These are phyloP conservation scores for Chironomus tepperi DNA, from an alignment of 1,140 invertebrate genomes.

Conservation along the genomic window DNA sequence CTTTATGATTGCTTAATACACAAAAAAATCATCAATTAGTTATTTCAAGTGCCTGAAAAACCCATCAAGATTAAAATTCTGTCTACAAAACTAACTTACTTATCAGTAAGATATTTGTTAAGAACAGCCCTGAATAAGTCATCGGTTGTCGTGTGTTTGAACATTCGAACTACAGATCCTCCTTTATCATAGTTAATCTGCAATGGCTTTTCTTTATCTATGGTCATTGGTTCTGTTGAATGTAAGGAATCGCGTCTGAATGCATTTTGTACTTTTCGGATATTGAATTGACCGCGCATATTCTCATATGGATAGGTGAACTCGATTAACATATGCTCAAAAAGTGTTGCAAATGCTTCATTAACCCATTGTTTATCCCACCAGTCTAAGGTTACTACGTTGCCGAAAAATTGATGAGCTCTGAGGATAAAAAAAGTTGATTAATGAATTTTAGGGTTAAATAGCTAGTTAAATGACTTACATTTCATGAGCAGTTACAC, in stretches of 20 bases:
- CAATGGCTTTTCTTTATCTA: constrained; percentile 55
- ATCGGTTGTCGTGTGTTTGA: constrained; percentile 54
- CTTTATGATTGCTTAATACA: constrained; percentile 41
- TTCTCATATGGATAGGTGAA: constrained; percentile 53
- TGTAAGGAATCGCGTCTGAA: constrained; percentile 53
- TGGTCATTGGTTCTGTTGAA: constrained; percentile 63
- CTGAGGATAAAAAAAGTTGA: too few relatives aligned
- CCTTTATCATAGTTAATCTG: constrained; percentile 70
- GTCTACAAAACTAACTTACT: constrained; percentile 39
- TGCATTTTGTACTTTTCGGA: constrained; percentile 50
- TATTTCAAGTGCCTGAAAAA: too few relatives aligned
- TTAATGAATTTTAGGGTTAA: too few relatives aligned
- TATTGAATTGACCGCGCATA: constrained; percentile 69
- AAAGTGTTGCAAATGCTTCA: constrained; percentile 58
- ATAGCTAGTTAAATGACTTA: not conserved
- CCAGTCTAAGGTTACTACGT: constrained; percentile 52
- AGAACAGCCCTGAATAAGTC: constrained; percentile 53
- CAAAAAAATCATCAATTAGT: too few relatives aligned
- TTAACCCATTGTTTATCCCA: constrained; percentile 53
- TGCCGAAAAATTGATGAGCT: constrained; percentile 62
- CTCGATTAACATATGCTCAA: constrained; percentile 33
- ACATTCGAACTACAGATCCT: constrained; percentile 64
- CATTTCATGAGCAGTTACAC: constrained; percentile 49
- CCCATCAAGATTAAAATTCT: too few relatives aligned
- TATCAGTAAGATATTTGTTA: constrained; percentile 45